Evolutionary conservation across 1,140 invertebrate genomes (phyloP), one percentile per base, ranked within the genome.

Genomic region (Diuraphis noxia): DNA sequence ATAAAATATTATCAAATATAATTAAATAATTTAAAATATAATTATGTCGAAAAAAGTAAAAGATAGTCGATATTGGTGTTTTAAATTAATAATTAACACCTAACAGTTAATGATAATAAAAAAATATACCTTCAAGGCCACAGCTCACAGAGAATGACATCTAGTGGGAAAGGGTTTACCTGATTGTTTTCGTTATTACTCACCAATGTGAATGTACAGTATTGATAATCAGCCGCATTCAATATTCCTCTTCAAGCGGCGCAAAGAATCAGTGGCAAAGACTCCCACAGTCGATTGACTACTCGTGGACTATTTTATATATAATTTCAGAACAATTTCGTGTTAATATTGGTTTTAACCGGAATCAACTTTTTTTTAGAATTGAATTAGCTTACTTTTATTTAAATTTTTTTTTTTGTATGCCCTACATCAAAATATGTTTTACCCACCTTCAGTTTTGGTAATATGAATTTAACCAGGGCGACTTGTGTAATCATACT

Each of bases 261-360:
- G 89, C 89, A 91, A 91, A 91, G 43, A 82, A 90, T 90, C 88
- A 90, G n/a, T 90, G 88, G 88, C 89, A 81, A 91, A 91, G 89
- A 81, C 89, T 90, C 89, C 89, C 89, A 91, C 89, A 91, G 77
- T 91, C 89, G 89, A 91, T 82, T 52, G 89, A 91, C 89, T 91
- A 91, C 89, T 91, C 89, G 89, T 91, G 89, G 89, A 91, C 89
- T 91, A 91, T 91, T 91, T 91, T 91, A 91, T 91, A 91, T 91
- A 91, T 91, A 91, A 91, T 91, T 91, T 91, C 89, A 91, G 89
- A 91, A 91, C 89, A 91, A 91, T 91, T 46, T 82, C 89, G 89
- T 91, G 89, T 91, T 91, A 91, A 91, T 91, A 91, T 91, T 81
- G 43, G 77, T 91, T 91, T 81, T n/a, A 82, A 91, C 89, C 89